These are phyloP conservation scores for Acheta domesticus DNA, from an alignment of 2,888 invertebrate species.

Conservation along the genomic window DNA sequence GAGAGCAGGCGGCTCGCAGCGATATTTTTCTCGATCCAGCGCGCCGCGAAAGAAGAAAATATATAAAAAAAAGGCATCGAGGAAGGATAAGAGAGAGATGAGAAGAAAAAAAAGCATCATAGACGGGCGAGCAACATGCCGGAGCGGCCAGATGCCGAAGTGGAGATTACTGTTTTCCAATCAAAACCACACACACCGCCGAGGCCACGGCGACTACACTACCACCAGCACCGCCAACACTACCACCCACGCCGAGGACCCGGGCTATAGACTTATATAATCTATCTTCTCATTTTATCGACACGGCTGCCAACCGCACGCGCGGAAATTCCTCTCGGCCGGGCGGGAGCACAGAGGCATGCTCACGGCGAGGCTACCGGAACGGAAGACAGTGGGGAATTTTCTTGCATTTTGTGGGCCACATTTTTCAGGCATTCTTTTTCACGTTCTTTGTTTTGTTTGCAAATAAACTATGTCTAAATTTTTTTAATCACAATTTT, in stretches of 20 bases:
- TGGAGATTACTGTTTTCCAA: slow-evolving; percentile 18
- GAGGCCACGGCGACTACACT: background rate
- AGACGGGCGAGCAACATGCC: background rate
- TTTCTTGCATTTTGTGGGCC: background rate
- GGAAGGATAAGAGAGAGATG: too few relatives aligned
- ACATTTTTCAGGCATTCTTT: background rate
- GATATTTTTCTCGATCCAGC: background rate
- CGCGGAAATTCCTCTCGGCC: background rate
- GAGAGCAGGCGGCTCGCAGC: background rate
- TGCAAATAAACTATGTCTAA: background rate
- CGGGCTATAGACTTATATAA: slow-evolving; percentile 18
- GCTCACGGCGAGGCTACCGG: background rate
- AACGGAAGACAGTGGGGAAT: too few relatives aligned
- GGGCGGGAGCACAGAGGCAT: background rate
- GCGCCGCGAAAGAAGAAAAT: background rate
- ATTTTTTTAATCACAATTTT: background rate
- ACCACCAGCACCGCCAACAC: background rate
- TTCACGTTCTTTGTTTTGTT: background rate
- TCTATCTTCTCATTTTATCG: background rate
- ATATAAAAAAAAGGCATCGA: background rate
- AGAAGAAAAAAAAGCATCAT: background rate
- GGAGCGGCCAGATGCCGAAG: slow-evolving; percentile 9
- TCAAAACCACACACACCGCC: slow-evolving; percentile 18
- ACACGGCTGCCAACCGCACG: slow-evolving; percentile 9
- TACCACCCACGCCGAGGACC: slow-evolving; percentile 7